Evolutionary conservation across 92 coral and sea anemone species (phyloP), one percentile per base, ranked within the genome.

Genomic region (Micromussa lordhowensis): DNA sequence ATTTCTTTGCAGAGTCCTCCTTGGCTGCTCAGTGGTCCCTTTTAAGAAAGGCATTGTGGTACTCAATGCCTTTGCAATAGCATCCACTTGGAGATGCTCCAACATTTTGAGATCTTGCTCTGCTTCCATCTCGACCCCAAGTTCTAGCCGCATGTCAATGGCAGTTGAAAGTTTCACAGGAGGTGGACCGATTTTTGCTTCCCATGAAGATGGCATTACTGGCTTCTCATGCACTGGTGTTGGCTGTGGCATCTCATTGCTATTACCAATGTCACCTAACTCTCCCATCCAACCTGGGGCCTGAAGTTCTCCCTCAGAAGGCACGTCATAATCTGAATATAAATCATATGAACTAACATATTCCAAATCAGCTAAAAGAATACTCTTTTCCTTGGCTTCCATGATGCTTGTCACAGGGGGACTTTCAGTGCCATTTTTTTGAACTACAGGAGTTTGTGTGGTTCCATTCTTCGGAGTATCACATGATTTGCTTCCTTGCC

Each of bases 81-180:
- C 94, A 57, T 91, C 95, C 9, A 89, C 95, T 83, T 93, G 96
- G 14, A 91, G 85, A 18, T 82, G 75, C 88, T 95, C 97, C 63
- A 95, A 74, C 85, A 93, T 90, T 73, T 90, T 93, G 22, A 97
- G 95, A 81, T 96, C 98, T 82, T 94, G 93, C 49, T 97, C 99
- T n/a, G 98, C 98, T 76, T 92, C 98, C 99, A 97, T 97, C 78
- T 96, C 98, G 29, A 96, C 93, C 40, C 98, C 96, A 59, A 97
- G 91, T 78, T 97, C 99, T 63, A 97, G 86, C 21, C 99, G 94
- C 82, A 94, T 93, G 80, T 97, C 99, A 19, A 96, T 90, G 28
- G 98, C 98, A 68, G 96, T 89, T 6, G 99, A 97, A 44, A 90
- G 88, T 78, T 97, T 96, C 4, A 92, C 82, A 15, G 95, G 84